Conservation (phyloP, 1,140 invertebrate species). For the Frieseomelitta varia region DNA sequence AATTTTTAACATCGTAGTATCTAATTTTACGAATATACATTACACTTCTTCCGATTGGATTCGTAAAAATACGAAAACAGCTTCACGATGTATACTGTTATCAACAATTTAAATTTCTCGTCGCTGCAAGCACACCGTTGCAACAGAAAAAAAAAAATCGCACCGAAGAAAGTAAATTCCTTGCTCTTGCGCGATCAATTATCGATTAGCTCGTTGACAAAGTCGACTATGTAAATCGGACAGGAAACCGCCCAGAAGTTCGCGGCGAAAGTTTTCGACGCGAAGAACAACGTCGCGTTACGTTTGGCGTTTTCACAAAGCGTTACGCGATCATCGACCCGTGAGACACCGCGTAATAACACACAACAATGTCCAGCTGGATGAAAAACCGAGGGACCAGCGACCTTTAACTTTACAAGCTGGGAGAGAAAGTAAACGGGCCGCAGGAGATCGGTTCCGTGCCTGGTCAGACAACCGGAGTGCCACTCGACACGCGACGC, state of each 20-base stretch:
- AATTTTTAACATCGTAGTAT: too few relatives aligned
- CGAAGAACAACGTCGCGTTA: neutral
- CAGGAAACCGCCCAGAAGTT: neutral
- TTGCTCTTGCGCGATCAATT: neutral
- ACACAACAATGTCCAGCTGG: too few relatives aligned
- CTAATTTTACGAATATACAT: too few relatives aligned
- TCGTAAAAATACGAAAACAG: too few relatives aligned
- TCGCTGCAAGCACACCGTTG: too few relatives aligned
- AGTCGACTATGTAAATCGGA: too few relatives aligned
- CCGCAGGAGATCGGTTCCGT: conserved; percentile 23
- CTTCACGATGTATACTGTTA: too few relatives aligned
- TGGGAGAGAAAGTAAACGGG: conserved; percentile 27
- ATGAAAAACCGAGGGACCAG: conserved; percentile 29
- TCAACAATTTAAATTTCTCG: too few relatives aligned
- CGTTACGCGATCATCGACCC: conserved; percentile 21
- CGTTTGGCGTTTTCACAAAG: conserved; percentile 5
- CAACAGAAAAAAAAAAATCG: too few relatives aligned
- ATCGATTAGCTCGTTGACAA: neutral
- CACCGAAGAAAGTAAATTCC: neutral
- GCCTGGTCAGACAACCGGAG: neutral
- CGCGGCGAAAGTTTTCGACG: too few relatives aligned
- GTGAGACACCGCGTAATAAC: conserved; percentile 30
- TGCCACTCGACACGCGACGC: conserved; percentile 5
- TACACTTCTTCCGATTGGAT: too few relatives aligned
- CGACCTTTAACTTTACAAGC: conserved; percentile 32